These are phyloP conservation scores for Oenanthe melanoleuca DNA, from an alignment of 2,113 vertebrate species.

Conservation along the genomic window DNA sequence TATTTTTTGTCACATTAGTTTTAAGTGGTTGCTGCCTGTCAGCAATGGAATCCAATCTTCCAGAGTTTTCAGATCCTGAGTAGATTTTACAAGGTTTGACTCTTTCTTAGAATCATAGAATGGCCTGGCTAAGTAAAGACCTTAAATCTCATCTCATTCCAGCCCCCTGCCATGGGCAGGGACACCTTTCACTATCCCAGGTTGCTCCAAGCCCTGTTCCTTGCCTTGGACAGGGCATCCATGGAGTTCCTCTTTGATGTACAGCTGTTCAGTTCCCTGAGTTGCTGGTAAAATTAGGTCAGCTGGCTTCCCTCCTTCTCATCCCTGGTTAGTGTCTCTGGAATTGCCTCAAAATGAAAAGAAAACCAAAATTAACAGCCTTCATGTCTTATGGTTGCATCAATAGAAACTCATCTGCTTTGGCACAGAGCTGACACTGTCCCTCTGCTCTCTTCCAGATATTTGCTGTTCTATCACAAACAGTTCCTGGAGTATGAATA, in stretches of 20 bases:
- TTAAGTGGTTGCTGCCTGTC: neutral
- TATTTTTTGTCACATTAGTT: neutral
- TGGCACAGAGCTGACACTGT: neutral
- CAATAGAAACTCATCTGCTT: neutral
- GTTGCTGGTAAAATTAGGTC: neutral
- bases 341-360: neutral
- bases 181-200: neutral
- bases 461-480: constrained; percentile 98
- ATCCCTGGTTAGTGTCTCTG: neutral
- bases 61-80: neutral
- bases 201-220: neutral
- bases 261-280: neutral
- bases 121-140: neutral
- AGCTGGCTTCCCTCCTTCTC: neutral
- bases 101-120: neutral
- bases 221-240: neutral
- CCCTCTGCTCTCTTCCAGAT: constrained; percentile 68
- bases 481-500: constrained; percentile 98
- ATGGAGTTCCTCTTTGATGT: neutral
- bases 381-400: neutral
- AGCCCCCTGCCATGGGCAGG: neutral
- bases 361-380: neutral
- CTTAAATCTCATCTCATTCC: neutral
- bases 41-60: neutral
- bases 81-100: neutral